phyloP scores from a whole-genome alignment of 1,140 invertebrate genomes.

The Fopius arisanus region DNA sequence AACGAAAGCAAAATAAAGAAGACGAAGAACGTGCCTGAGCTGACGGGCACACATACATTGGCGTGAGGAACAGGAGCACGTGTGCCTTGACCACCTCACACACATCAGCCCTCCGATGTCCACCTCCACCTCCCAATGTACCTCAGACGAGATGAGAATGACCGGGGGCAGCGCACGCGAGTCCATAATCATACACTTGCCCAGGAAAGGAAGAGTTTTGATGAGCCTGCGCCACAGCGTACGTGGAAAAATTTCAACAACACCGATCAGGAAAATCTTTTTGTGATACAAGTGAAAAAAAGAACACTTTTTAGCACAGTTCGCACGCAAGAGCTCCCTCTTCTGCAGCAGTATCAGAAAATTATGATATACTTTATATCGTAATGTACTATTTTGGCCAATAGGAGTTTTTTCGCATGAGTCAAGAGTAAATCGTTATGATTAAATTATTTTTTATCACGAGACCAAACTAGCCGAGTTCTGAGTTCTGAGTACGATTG shows the following conservation, averaged over 20 bases:
- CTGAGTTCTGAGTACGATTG: too few species aligned
- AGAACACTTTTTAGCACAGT: too few species aligned
- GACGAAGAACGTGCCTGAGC: constrained; percentile 5
- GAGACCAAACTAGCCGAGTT: too few species aligned
- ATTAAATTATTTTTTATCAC: too few species aligned
- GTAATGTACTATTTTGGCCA: too few species aligned
- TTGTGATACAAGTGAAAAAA: too few species aligned
- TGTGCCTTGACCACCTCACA: not conserved
- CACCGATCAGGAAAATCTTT: not conserved
- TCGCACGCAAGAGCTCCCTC: too few species aligned
- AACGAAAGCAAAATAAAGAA: constrained; percentile 1
- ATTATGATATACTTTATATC: too few species aligned
- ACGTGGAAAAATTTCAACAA: constrained; percentile 24
- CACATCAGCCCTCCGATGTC: constrained; percentile 8
- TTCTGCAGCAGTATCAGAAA: too few species aligned
- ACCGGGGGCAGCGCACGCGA: constrained; percentile 63
- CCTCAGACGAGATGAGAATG: constrained; percentile 57
- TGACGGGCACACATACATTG: not conserved
- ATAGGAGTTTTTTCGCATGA: too few species aligned
- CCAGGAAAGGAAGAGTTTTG: constrained; percentile 19
- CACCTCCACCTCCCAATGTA: constrained; percentile 24
- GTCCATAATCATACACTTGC: constrained; percentile 59
- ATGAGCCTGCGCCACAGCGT: constrained; percentile 19
- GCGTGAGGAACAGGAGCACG: not conserved
- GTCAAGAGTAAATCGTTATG: too few species aligned